Conservation (phyloP, 2,113 vertebrate species). For the Agapornis roseicollis region DNA sequence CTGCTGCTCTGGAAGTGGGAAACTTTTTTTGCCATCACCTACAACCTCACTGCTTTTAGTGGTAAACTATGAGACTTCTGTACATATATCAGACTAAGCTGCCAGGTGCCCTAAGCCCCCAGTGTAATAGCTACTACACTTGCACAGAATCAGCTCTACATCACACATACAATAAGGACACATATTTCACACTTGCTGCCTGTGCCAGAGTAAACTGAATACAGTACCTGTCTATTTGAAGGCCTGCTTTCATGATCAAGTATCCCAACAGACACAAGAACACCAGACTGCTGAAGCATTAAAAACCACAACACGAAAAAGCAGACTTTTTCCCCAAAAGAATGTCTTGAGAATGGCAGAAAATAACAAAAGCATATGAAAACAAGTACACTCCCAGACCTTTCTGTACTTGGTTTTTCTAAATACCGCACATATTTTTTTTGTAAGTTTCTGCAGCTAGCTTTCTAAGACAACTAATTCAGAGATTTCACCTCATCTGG, state of each 20-base stretch:
- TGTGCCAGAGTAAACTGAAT: not conserved
- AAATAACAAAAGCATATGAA: not conserved
- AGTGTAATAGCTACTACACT: not conserved
- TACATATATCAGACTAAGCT: not conserved
- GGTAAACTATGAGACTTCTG: not conserved
- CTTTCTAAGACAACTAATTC: not conserved
- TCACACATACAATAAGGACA: not conserved
- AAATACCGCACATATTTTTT: not conserved
- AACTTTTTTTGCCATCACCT: not conserved
- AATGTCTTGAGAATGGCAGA: not conserved
- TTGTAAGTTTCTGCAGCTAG: not conserved
- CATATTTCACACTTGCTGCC: not conserved
- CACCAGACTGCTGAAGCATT: not conserved
- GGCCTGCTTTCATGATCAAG: not conserved
- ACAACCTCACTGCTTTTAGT: not conserved
- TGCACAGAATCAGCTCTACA: not conserved
- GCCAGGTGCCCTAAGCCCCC: accelerated
- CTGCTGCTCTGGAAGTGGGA: not conserved
- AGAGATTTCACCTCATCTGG: not conserved
- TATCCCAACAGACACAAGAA: not conserved
- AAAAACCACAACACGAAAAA: not conserved
- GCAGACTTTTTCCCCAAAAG: not conserved
- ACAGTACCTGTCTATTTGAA: not conserved
- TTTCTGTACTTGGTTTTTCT: not conserved
- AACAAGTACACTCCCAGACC: not conserved